Evolutionary conservation across 2,888 invertebrate genomes (phyloP).

Genomic region (Lingula anatina): DNA sequence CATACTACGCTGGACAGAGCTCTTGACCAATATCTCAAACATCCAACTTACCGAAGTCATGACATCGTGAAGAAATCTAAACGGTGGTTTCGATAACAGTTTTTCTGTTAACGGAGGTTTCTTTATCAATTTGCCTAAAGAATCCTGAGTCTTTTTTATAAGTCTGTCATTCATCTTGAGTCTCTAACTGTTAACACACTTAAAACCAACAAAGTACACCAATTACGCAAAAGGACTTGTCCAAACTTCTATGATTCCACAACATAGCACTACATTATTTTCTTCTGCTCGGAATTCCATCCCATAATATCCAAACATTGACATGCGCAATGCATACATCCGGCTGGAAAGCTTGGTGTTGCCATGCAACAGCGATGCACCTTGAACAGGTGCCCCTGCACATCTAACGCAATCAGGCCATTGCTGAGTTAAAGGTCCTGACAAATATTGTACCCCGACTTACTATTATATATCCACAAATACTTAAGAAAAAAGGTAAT

Average conservation of each 20-base stretch:
- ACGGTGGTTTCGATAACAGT: constrained; percentile 87
- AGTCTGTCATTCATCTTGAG: constrained; percentile 42
- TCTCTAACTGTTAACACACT: background rate
- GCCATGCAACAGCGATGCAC: too few relatives aligned
- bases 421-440: too few relatives aligned
- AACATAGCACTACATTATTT: background rate
- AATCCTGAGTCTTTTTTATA: constrained; percentile 79
- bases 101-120: constrained; percentile 90
- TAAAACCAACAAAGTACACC: background rate
- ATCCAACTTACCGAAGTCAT: constrained; percentile 66
- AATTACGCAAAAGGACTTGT: background rate
- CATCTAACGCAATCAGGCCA: too few relatives aligned
- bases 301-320: constrained; percentile 18
- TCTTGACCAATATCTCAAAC: background rate
- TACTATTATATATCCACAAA: too few relatives aligned
- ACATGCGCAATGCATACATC: constrained; percentile 1
- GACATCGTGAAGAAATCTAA: constrained; percentile 92
- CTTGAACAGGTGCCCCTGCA: too few relatives aligned
- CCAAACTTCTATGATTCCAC: constrained; percentile 11
- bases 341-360: constrained; percentile 1
- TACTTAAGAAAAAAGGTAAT: too few relatives aligned
- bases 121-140: constrained; percentile 82
- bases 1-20: too few relatives aligned
- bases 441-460: too few relatives aligned
- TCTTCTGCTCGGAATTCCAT: constrained; percentile 27